Evolutionary conservation across 1,140 invertebrate species (phyloP).

Genomic region (Piezodorus guildinii): DNA sequence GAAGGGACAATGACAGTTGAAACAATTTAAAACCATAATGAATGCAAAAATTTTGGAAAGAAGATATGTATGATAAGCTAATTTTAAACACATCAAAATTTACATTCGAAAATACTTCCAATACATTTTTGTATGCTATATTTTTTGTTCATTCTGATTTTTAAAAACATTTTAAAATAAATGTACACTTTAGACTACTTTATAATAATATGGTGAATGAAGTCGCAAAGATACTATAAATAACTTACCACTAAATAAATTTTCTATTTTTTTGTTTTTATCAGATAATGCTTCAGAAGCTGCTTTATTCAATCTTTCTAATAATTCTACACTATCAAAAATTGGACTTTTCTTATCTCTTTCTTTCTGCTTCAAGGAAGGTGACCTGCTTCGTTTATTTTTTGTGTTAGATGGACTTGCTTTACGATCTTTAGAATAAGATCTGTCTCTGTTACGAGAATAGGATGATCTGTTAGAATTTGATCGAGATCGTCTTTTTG

Average conservation of each 20-base stretch:
- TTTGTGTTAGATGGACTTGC: background rate
- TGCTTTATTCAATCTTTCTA: slow-evolving; percentile 23
- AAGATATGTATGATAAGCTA: too few relatives aligned
- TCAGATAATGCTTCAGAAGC: slow-evolving; percentile 22
- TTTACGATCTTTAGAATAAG: slow-evolving; percentile 10
- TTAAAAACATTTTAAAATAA: too few relatives aligned
- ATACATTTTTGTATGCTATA: too few relatives aligned
- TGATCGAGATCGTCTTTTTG: background rate
- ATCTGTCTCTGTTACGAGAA: background rate
- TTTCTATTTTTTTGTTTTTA: slow-evolving; percentile 13
- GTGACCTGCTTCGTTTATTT: background rate
- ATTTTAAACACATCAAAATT: too few relatives aligned
- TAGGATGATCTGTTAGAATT: background rate
- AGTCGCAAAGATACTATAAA: background rate
- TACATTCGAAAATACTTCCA: too few relatives aligned
- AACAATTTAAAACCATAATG: too few relatives aligned
- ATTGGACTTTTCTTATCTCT: background rate
- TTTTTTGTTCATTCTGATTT: too few relatives aligned
- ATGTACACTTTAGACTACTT: too few relatives aligned
- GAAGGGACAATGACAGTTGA: too few relatives aligned
- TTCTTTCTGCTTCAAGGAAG: background rate
- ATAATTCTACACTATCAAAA: slow-evolving; percentile 20
- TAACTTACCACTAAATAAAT: slow-evolving; percentile 8
- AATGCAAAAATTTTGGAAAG: too few relatives aligned
- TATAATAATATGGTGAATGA: background rate